Evolutionary conservation across 92 coral and sea anemone species (phyloP).

Genomic region (Siderastrea radians): DNA sequence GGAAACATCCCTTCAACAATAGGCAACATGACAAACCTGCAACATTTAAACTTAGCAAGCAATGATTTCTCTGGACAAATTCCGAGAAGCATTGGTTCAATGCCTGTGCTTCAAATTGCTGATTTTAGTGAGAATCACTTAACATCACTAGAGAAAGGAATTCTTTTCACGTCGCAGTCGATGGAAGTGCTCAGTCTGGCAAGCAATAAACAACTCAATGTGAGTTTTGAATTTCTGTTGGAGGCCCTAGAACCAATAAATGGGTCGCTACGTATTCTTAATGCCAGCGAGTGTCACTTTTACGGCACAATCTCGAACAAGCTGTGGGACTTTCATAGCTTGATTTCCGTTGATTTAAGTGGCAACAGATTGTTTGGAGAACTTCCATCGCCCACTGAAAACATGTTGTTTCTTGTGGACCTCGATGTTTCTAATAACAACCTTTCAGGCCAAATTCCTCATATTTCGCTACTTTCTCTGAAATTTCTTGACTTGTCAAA

Average conservation of each 20-base stretch:
- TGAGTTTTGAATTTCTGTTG: slow-evolving; percentile 45
- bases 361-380: slow-evolving; percentile 57
- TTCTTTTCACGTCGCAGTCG: slow-evolving; percentile 56
- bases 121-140: slow-evolving; percentile 69
- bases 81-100: slow-evolving; percentile 57
- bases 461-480: slow-evolving; percentile 66
- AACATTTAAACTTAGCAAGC: slow-evolving; percentile 61
- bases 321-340: slow-evolving; percentile 75
- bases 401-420: slow-evolving; percentile 68
- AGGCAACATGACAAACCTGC: slow-evolving; percentile 61
- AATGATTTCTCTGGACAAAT: slow-evolving; percentile 68
- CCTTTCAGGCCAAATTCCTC: slow-evolving; percentile 76
- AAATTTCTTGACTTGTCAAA: slow-evolving; percentile 71
- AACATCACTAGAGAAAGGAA: slow-evolving; percentile 55
- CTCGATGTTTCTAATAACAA: slow-evolving; percentile 72
- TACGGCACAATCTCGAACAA: slow-evolving; percentile 58
- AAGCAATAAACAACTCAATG: slow-evolving; percentile 40
- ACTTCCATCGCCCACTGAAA: slow-evolving; percentile 59
- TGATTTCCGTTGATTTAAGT: slow-evolving; percentile 67
- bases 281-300: slow-evolving; percentile 68
- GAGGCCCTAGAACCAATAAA: slow-evolving; percentile 50
- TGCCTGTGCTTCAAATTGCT: slow-evolving; percentile 57
- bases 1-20: slow-evolving; percentile 71
- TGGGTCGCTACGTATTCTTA: slow-evolving; percentile 71
- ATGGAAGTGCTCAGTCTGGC: slow-evolving; percentile 68